phyloP scores from a whole-genome alignment of 2,113 vertebrate species.

The Vicugna pacos region DNA sequence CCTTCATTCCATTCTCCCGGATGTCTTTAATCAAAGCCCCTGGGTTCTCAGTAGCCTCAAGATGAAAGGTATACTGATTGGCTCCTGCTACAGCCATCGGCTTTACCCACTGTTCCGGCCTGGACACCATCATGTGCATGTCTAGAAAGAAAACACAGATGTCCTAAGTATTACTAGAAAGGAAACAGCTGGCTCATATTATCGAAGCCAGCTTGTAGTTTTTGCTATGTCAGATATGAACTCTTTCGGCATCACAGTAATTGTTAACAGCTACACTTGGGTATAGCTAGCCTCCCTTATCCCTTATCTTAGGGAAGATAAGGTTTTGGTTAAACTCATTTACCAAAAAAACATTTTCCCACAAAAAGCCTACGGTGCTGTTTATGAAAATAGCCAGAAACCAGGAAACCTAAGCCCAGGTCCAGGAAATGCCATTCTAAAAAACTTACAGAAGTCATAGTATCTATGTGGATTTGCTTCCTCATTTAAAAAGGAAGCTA shows the following conservation, averaged over 20 bases:
- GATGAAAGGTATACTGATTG: conserved; percentile 97
- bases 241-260: neutral
- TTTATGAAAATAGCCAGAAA: neutral
- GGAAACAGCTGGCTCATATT: neutral
- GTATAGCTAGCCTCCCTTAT: neutral
- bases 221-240: neutral
- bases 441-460: neutral
- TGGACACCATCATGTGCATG: conserved; percentile 99
- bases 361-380: neutral
- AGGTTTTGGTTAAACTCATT: neutral
- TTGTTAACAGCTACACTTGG: neutral
- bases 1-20: conserved; percentile 97
- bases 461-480: neutral
- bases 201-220: neutral
- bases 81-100: conserved; percentile 97
- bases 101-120: conserved; percentile 97
- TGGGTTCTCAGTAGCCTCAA: conserved; percentile 95
- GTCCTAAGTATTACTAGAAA: neutral
- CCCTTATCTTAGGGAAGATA: neutral
- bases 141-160: conserved; percentile 86
- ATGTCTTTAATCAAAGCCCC: conserved; percentile 98
- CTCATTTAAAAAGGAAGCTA: neutral
- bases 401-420: neutral
- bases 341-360: neutral
- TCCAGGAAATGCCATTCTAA: neutral